Conservation (phyloP, 2,113 vertebrate genomes). For the Etia nguti region DNA sequence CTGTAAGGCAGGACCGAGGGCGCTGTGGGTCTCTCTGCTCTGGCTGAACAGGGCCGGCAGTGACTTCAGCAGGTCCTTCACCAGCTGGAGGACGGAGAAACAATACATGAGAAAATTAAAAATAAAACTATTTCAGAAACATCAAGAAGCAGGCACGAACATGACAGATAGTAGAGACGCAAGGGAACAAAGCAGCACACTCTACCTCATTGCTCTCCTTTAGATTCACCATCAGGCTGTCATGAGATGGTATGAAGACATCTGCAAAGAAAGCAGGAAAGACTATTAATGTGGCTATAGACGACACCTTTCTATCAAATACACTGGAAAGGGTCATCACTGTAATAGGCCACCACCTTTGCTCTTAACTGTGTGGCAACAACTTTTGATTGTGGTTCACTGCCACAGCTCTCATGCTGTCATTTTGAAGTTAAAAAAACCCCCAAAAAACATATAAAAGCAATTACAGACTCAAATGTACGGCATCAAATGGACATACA, state of each 20-base stretch:
- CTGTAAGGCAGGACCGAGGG: slow-evolving; percentile 90
- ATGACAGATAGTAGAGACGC: neutral
- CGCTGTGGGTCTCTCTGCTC: slow-evolving; percentile 90
- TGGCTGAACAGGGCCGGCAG: slow-evolving; percentile 89
- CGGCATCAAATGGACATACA: too few species aligned
- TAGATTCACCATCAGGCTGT: slow-evolving; percentile 92
- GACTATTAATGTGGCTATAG: fast-evolving
- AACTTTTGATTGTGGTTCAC: neutral
- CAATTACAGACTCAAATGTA: too few species aligned
- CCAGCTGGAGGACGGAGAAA: slow-evolving; percentile 72
- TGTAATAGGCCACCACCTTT: neutral
- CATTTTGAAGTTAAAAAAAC: neutral
- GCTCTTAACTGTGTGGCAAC: neutral
- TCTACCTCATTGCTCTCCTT: slow-evolving; percentile 93
- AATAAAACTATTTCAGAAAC: fast-evolving
- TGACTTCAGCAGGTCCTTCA: slow-evolving; percentile 84
- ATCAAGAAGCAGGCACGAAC: neutral
- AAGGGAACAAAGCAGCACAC: neutral
- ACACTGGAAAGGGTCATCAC: neutral
- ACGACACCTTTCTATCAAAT: neutral
- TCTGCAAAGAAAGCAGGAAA: slow-evolving; percentile 69
- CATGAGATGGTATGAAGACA: slow-evolving; percentile 90
- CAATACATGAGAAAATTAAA: neutral
- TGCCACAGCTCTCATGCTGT: neutral
- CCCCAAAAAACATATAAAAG: too few species aligned